Base-by-base conservation (phyloP, 2,113 vertebrate species). In the Pandion haliaetus region DNA sequence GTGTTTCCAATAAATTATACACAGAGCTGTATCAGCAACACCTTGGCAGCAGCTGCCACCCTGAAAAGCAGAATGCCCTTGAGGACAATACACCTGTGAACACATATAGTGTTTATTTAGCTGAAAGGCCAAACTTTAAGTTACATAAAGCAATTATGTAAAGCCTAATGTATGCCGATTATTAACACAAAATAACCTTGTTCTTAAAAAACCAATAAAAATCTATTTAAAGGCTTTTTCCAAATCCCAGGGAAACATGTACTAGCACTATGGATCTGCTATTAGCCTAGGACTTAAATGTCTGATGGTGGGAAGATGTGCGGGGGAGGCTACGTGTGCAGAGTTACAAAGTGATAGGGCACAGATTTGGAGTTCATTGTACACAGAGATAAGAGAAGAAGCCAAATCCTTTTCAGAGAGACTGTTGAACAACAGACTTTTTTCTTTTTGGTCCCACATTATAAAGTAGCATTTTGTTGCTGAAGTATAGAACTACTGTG, bases 21-120 rank as follows among this genome's bases (percentile, higher is more conserved):
- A 61, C 95, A 83, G 96, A 91, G 90, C 97, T 98, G 97, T 97
- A 98, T 98, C 98, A 98, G 98, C 98, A 98, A 98, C 98, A 98
- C 98, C 98, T 98, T 98, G 97, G 97, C 97, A 97, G 97, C 98
- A 98, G 97, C 97, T 98, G 97, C 97, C 97, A 97, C 96, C 97
- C 96, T 82, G 97, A 98, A 97, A 97, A 96, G 96, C 94, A n/a
- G 90, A 98, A 98, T 97, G 97, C 98, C 98, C 97, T 98, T 96
- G 95, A 98, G 98, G 98, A 98, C 98, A 98, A 98, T 98, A 98
- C 98, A 98, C 98, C 98, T 98, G 98, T 98, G 98, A 98, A 98
- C 97, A 98, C 98, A 98, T 72, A 93, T 82, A 80, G 54, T 98
- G 98, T 98, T 98, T 98, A 96, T 98, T 98, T 98, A 98, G 97